Conservation (phyloP, 2,113 vertebrate genomes). For the Gymnorhina tibicen region DNA sequence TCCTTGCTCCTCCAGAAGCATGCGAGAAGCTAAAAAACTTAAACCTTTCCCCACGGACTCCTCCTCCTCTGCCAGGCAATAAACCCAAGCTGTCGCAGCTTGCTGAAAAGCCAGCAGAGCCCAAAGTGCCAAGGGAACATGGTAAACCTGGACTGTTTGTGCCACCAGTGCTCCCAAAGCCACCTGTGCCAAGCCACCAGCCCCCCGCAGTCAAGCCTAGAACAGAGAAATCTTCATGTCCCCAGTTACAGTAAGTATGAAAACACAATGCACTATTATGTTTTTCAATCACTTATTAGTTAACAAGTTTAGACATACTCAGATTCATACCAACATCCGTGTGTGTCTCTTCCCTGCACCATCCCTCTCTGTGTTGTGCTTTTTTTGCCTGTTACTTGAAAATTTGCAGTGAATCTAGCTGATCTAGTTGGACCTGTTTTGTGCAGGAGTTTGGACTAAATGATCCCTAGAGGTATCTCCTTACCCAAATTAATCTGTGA, state of each 20-base stretch:
- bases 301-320: not conserved
- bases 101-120: slow-evolving; percentile 22
- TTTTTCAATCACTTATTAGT: not conserved
- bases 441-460: not conserved
- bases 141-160: slow-evolving; percentile 46
- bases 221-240: slow-evolving; percentile 5
- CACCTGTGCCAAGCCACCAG: slow-evolving; percentile 40
- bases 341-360: not conserved
- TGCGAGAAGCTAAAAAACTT: slow-evolving; percentile 65
- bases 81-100: slow-evolving; percentile 52
- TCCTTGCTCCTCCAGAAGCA: slow-evolving; percentile 21
- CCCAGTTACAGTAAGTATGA: slow-evolving; percentile 74
- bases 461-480: not conserved
- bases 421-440: not conserved
- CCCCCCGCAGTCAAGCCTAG: slow-evolving; percentile 57
- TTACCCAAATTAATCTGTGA: not conserved
- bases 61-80: slow-evolving; percentile 57
- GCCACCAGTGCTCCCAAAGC: slow-evolving; percentile 61
- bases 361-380: not conserved
- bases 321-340: not conserved
- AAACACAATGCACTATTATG: not conserved
- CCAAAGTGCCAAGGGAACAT: not conserved
- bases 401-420: not conserved
- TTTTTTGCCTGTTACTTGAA: not conserved
- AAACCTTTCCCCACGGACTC: slow-evolving; percentile 55